Evolutionary conservation across 2,888 invertebrate species (phyloP).

Genomic region (Leucophenga maculata): DNA sequence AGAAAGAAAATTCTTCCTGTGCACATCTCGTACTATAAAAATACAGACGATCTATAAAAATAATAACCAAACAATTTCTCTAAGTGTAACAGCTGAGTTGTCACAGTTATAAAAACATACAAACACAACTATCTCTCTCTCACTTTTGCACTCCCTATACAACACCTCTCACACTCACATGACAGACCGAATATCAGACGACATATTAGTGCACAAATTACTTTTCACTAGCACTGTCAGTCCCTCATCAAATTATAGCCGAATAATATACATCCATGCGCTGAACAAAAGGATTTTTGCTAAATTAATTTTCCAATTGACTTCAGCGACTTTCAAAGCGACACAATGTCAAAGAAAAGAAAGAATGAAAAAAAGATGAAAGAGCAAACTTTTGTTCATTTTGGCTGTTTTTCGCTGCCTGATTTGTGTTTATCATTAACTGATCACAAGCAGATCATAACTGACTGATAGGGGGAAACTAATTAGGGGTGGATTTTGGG

Average conservation of each 20-base stretch:
- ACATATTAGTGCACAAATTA: conserved; percentile 63
- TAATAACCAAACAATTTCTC: conserved; percentile 32
- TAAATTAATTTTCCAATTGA: conserved; percentile 66
- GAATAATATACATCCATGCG: conserved; percentile 57
- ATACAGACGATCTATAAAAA: no score
- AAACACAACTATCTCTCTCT: neutral
- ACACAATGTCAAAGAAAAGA: conserved; percentile 30
- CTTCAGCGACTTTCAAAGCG: conserved; percentile 43
- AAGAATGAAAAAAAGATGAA: neutral
- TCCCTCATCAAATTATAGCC: conserved; percentile 64
- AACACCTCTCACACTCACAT: neutral
- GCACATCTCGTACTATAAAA: no score
- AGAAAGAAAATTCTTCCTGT: no score
- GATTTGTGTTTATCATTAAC: conserved; percentile 55
- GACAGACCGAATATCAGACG: conserved; percentile 22
- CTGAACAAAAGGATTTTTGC: conserved; percentile 55
- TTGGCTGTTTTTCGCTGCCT: conserved; percentile 1
- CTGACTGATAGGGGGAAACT: conserved; percentile 9
- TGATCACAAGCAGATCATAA: conserved; percentile 50
- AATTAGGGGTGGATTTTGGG: conserved; percentile 54
- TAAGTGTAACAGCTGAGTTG: conserved; percentile 36
- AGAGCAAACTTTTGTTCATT: neutral
- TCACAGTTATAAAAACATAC: no score
- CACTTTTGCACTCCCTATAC: neutral
- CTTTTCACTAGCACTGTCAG: conserved; percentile 66